Evolutionary conservation across 2,797 vertebrate genomes (phyloP).

Genomic region (Cheirogaleus major): DNA sequence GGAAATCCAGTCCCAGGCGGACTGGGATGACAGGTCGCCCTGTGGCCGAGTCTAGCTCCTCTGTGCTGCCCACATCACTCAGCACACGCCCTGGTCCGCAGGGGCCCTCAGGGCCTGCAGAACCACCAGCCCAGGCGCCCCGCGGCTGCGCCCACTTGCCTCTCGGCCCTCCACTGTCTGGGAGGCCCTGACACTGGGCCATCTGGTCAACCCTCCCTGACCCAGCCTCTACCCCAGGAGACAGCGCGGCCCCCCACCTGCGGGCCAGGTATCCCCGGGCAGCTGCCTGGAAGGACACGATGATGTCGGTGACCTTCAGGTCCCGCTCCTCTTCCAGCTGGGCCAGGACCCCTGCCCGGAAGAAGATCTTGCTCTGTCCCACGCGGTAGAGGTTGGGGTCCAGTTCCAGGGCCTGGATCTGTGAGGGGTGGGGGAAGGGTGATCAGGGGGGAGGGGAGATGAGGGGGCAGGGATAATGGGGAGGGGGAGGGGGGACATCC

Average conservation of each 20-base stretch:
- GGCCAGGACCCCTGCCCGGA: conserved; percentile 93
- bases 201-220: background rate
- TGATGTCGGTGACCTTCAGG: conserved; percentile 95
- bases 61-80: background rate
- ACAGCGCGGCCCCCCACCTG: conserved; percentile 82
- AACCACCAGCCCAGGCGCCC: too few relatives aligned
- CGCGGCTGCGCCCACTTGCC: fast-evolving
- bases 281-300: conserved; percentile 94
- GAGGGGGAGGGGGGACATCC: background rate
- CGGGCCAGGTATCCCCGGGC: conserved; percentile 92
- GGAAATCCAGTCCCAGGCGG: background rate
- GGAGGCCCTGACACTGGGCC: background rate
- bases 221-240: background rate
- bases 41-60: background rate
- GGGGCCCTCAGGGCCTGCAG: background rate
- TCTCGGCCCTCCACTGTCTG: background rate
- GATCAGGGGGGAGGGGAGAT: background rate
- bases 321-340: conserved; percentile 95
- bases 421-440: background rate
- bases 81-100: too few relatives aligned
- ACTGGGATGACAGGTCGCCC: background rate
- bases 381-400: conserved; percentile 93
- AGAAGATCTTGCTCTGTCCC: conserved; percentile 97
- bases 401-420: conserved; percentile 94
- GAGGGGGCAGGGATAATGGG: too few relatives aligned